Evolutionary conservation across 2,113 vertebrate species (phyloP).

Genomic region (Felis chaus): DNA sequence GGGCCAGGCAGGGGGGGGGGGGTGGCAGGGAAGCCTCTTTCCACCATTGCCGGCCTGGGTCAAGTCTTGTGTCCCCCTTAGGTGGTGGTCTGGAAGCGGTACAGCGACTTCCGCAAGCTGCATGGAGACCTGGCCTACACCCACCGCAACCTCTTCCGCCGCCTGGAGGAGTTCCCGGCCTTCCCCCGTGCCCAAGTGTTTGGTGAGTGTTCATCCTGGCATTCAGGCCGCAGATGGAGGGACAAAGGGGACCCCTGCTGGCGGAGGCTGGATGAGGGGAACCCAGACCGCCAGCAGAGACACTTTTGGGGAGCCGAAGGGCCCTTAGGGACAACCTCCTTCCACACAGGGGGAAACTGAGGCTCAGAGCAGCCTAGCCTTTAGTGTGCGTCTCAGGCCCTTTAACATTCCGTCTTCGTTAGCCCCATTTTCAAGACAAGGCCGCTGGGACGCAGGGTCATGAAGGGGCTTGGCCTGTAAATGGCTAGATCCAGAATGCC

Average conservation of each 20-base stretch:
- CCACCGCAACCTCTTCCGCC: slow-evolving; percentile 93
- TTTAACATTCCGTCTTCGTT: background rate
- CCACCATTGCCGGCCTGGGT: rapidly evolving
- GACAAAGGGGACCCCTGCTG: background rate
- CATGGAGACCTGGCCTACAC: slow-evolving; percentile 93
- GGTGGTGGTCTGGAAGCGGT: slow-evolving; percentile 92
- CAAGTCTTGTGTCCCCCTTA: background rate
- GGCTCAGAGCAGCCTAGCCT: background rate
- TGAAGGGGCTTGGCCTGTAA: background rate
- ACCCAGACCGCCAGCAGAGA: background rate
- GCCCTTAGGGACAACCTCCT: background rate
- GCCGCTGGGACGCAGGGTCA: background rate
- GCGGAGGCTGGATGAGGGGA: background rate
- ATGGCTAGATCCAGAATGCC: background rate
- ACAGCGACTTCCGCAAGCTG: slow-evolving; percentile 93
- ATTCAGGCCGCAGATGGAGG: background rate
- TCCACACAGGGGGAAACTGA: background rate
- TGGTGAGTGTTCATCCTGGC: slow-evolving; percentile 79
- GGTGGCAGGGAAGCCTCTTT: background rate
- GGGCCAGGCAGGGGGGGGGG: background rate
- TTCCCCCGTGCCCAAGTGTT: slow-evolving; percentile 92
- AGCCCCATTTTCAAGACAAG: background rate
- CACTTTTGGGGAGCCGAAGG: background rate
- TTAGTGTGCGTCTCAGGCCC: background rate
- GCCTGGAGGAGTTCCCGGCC: slow-evolving; percentile 91